These are phyloP conservation scores for Pelecanoides urinatrix DNA, from an alignment of 2,113 vertebrate species.

Conservation along the genomic window DNA sequence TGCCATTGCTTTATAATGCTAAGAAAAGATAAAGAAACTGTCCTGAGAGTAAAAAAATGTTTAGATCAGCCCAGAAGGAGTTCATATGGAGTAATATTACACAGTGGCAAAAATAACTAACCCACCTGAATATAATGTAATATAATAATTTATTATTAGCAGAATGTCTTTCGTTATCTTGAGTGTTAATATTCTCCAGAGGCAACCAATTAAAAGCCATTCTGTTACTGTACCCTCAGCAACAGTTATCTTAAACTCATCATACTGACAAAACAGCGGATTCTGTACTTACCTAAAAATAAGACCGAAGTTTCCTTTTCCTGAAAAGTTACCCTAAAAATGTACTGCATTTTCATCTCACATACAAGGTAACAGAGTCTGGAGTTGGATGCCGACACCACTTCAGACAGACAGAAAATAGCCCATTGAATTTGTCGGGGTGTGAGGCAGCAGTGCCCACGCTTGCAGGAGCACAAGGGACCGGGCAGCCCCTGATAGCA, in stretches of 20 bases:
- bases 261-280: neutral
- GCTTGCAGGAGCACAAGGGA: neutral
- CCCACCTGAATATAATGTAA: neutral
- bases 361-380: neutral
- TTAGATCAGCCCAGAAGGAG: neutral
- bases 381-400: rapidly evolving
- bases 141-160: neutral
- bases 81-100: neutral
- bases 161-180: neutral
- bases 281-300: neutral
- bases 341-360: neutral
- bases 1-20: neutral
- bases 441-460: neutral
- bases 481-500: rapidly evolving
- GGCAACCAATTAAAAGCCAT: neutral
- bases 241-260: neutral
- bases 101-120: neutral
- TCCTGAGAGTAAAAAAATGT: neutral
- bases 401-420: neutral
- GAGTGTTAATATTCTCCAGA: neutral
- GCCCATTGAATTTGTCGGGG: rapidly evolving
- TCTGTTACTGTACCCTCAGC: neutral
- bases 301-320: neutral
- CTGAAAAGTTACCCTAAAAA: neutral
- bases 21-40: neutral